A percentile compares a stretch with the other conserved stretches of the same genome.
These are phyloP conservation scores for Amphipoea oculea DNA, from an alignment of 2,888 invertebrate species.

Conservation along the genomic window DNA sequence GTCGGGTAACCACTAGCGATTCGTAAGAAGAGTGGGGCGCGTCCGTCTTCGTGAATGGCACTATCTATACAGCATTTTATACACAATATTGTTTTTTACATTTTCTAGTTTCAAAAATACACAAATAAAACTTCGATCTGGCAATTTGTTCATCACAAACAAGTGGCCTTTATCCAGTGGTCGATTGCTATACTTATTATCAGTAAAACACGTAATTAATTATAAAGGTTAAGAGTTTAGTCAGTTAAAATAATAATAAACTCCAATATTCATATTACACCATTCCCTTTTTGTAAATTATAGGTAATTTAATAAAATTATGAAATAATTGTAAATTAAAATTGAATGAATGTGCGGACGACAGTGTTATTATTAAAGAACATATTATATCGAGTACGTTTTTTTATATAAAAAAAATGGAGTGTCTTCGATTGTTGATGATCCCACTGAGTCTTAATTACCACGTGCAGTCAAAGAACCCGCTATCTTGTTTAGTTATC, in stretches of 20 bases:
- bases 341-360: background rate
- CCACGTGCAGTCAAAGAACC: background rate
- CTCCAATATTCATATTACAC: conserved; percentile 29
- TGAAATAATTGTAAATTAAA: background rate
- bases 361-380: background rate
- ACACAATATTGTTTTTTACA: background rate
- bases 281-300: conserved; percentile 12
- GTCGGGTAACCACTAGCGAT: no score
- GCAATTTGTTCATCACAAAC: background rate
- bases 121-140: background rate
- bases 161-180: background rate
- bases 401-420: background rate
- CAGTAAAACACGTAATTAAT: background rate
- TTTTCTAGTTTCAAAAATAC: no score
- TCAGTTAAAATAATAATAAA: conserved; percentile 2
- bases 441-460: background rate
- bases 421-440: background rate
- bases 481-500: background rate
- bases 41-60: no score
- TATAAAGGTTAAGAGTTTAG: background rate
- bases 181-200: background rate
- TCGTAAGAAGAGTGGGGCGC: no score
- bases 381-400: background rate
- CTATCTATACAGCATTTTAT: background rate
- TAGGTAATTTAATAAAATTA: background rate